Evolutionary conservation across 2,113 vertebrate species (phyloP).

Genomic region (Rafetus swinhoei): DNA sequence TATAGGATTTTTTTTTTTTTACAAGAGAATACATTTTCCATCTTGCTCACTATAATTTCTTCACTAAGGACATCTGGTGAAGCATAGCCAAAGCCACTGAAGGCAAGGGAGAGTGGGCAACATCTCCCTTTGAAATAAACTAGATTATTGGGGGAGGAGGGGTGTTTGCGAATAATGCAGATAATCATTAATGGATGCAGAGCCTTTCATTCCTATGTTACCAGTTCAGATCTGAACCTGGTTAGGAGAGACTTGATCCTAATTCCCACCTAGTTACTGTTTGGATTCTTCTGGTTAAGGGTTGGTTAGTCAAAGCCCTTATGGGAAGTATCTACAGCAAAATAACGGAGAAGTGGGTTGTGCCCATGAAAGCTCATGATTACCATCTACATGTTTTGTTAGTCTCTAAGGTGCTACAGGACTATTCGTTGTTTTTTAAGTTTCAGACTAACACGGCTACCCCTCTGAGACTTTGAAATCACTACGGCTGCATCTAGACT

Average conservation of each 20-base stretch:
- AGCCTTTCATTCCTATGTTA: accelerated
- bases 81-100: neutral
- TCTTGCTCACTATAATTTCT: neutral
- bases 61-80: neutral
- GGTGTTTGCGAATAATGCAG: neutral
- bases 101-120: neutral
- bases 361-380: too few relatives aligned
- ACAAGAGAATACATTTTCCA: neutral
- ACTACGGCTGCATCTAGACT: too few relatives aligned
- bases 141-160: neutral
- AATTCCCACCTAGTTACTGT: neutral
- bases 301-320: neutral
- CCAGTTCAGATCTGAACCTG: accelerated
- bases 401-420: too few relatives aligned
- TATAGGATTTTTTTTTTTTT: neutral
- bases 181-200: neutral
- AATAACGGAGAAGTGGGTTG: neutral
- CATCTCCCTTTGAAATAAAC: neutral
- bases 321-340: neutral
- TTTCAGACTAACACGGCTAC: too few relatives aligned
- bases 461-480: too few relatives aligned
- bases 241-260: neutral
- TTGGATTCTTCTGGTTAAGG: accelerated
- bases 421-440: too few relatives aligned
- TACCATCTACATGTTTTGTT: too few relatives aligned